Base-by-base conservation (phyloP, 1,140 invertebrate genomes). In the Atta cephalotes region DNA sequence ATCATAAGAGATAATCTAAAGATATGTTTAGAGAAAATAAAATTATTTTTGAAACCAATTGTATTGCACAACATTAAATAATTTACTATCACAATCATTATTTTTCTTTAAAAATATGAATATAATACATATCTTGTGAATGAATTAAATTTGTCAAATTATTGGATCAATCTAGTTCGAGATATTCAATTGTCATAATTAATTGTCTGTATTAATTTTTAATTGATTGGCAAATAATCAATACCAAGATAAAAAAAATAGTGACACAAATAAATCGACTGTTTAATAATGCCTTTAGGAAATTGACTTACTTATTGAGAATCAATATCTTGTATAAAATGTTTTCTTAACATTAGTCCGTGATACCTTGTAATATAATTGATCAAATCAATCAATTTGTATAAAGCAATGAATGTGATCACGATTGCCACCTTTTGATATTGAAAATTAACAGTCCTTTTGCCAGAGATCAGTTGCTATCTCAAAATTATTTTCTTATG, bases 341-440 rank as follows among this genome's bases (percentile, higher is more conserved):
- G 18, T 14, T n/a, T n/a, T n/a, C 28, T 84, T 62, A 76, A 76
- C 39, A 16, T 74, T 49, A 60, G 6, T 65, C n/a, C 5, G 18
- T 35, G 31, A 62, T 76, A 63, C 4, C 60, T 84, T 14, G 39
- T 35, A 74, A 84, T 28, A 6, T 56, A 56, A 80, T 82, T 25
- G 53, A 62, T 60, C 21, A 72, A 58, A 72, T 74, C 21, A 60
- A 70, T n/a, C n/a, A 49, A 45, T 51, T 39, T 31, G 25, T 74
- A 49, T 62, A 72, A 58, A 72, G 25, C 39, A 60, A 72, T 49
- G 18, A 6, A 66, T 10, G 70, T 76, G 70, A 70, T 16, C 2
- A 45, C 39, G 39, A 45, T 45, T 45, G 39, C 39, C 39, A 45
- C 39, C 39, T 45, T 45, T 45, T 10, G 39, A 45, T 25, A 45